Conservation (phyloP, 2,888 invertebrate species). For the Melolontha melolontha region DNA sequence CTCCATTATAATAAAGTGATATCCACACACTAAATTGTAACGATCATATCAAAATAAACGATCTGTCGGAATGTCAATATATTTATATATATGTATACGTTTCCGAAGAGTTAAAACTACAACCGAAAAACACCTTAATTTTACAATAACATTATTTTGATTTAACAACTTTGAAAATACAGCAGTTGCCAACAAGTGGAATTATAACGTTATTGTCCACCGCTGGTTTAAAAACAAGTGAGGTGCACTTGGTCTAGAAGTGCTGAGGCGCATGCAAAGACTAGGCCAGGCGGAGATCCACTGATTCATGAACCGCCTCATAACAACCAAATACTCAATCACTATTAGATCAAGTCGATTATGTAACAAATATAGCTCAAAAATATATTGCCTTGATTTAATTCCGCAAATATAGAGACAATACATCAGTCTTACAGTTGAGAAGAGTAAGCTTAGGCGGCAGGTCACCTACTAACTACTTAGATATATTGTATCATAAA, state of each 20-base stretch:
- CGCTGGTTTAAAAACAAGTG: constrained; percentile 60
- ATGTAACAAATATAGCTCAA: constrained; percentile 65
- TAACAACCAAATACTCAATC: constrained; percentile 52
- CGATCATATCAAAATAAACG: constrained; percentile 64
- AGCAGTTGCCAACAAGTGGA: constrained; percentile 64
- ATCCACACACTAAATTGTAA: constrained; percentile 54
- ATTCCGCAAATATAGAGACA: constrained; percentile 62
- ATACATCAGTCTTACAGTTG: constrained; percentile 66
- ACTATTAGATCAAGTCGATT: constrained; percentile 49
- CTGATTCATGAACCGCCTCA: constrained; percentile 37
- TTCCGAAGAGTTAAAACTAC: constrained; percentile 59
- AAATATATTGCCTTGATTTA: constrained; percentile 65
- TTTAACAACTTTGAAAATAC: constrained; percentile 66
- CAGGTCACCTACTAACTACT: constrained; percentile 48
- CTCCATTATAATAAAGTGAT: constrained; percentile 64
- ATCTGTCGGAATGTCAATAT: constrained; percentile 58
- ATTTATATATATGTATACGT: constrained; percentile 52
- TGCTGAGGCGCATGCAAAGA: constrained; percentile 51
- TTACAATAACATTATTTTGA: constrained; percentile 61
- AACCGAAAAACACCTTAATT: constrained; percentile 57
- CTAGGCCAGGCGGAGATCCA: constrained; percentile 47
- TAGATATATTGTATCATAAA: constrained; percentile 26
- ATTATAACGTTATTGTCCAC: constrained; percentile 63
- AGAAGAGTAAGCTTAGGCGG: constrained; percentile 54
- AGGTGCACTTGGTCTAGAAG: constrained; percentile 58